These are phyloP conservation scores for Apistogramma diplotaenia DNA, from an alignment of 2,113 vertebrate species.

Conservation along the genomic window DNA sequence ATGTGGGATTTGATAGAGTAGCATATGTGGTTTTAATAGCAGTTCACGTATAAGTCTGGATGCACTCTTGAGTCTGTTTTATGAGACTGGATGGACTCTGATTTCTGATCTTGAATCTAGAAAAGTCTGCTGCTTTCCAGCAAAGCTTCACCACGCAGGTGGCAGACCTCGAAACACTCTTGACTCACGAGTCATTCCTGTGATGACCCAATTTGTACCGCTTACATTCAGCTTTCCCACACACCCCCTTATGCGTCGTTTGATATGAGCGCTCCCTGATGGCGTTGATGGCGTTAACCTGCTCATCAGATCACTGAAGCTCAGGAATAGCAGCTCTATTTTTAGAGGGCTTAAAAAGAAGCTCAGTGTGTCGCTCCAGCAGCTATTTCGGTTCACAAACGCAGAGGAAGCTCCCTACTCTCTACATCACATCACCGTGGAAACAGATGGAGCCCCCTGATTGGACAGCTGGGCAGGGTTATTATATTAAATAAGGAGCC, in stretches of 20 bases:
- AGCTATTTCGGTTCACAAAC: constrained; percentile 38
- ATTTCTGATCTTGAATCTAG: neutral
- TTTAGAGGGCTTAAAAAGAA: constrained; percentile 9
- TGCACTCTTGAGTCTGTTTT: no score
- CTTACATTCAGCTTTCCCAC: neutral
- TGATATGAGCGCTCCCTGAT: neutral
- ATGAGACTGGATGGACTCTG: no score
- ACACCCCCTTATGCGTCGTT: neutral
- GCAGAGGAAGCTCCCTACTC: constrained; percentile 8
- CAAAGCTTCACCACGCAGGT: neutral
- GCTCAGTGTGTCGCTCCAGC: constrained; percentile 24
- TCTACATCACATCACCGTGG: constrained; percentile 56
- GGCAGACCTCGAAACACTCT: neutral
- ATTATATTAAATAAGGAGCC: neutral
- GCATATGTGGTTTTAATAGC: no score
- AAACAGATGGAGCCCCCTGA: constrained; percentile 40
- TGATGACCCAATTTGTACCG: neutral
- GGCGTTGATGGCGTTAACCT: neutral
- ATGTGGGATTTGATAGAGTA: no score
- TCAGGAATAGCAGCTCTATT: constrained; percentile 41
- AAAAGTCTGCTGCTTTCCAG: neutral
- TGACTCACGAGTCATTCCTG: neutral
- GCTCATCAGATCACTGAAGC: neutral
- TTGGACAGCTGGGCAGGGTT: neutral
- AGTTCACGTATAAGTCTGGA: no score